Percentiles rank a stretch among this genome's conserved stretches.
Evolutionary conservation across 1,140 invertebrate species (phyloP).

Genomic region (Caenorhabditis tropicalis): DNA sequence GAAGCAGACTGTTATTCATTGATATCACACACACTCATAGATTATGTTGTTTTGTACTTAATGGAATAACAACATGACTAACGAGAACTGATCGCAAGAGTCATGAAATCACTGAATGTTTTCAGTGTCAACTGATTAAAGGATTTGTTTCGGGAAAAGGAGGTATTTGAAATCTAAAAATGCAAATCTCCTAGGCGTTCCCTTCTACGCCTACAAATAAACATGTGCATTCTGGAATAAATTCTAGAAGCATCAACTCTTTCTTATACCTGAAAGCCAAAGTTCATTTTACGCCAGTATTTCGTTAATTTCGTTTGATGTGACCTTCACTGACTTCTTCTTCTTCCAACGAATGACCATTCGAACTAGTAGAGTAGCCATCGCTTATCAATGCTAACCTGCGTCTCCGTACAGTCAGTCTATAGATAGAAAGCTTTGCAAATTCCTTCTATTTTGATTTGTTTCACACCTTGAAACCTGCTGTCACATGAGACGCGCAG

Average conservation of each 20-base stretch:
- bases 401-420: neutral
- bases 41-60: conserved; percentile 17
- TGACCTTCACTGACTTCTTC: conserved; percentile 38
- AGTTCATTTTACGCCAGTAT: neutral
- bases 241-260: neutral
- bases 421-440: conserved; percentile 29
- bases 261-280: neutral
- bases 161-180: neutral
- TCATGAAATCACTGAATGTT: neutral
- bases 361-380: conserved; percentile 37
- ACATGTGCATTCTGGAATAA: neutral
- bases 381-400: neutral
- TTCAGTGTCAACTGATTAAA: neutral
- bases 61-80: conserved; percentile 33
- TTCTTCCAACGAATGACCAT: conserved; percentile 43
- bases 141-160: neutral
- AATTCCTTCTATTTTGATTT: conserved; percentile 42
- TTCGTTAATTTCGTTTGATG: neutral
- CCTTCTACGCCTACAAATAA: neutral
- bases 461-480: conserved; percentile 43
- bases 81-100: neutral
- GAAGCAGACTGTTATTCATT: neutral
- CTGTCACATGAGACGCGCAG: conserved; percentile 15
- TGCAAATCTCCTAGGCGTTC: neutral
- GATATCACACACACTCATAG: neutral